Evolutionary conservation across 2,113 vertebrate species (phyloP).

Genomic region (Boulengeromyrus knoepffleri): DNA sequence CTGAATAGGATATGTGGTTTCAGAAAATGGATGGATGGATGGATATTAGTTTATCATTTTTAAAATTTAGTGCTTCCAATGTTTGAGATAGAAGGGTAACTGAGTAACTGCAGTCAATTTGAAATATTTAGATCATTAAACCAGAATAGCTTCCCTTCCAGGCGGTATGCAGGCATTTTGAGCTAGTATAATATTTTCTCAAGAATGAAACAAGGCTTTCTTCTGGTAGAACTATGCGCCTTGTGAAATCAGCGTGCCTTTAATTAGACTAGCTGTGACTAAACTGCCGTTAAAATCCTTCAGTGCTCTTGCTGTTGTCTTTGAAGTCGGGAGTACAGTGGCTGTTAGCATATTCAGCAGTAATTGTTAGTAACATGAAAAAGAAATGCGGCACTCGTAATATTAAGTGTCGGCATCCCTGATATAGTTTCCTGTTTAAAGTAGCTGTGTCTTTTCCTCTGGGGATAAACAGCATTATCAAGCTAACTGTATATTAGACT

Average conservation of each 20-base stretch:
- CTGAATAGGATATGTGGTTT: no score
- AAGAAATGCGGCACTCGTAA: constrained; percentile 26
- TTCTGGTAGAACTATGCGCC: constrained; percentile 44
- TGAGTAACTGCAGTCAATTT: not conserved
- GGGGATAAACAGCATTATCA: constrained; percentile 13
- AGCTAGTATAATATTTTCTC: constrained; percentile 4
- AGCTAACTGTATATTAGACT: constrained; percentile 11
- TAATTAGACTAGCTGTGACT: constrained; percentile 70
- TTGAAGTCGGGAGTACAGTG: constrained; percentile 20
- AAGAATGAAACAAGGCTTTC: constrained; percentile 35
- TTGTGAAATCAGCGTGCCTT: constrained; percentile 58
- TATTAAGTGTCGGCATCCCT: constrained; percentile 27
- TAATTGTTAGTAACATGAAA: constrained; percentile 19
- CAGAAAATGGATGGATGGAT: no score
- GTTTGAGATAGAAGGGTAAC: not conserved
- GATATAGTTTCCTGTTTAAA: constrained; percentile 7
- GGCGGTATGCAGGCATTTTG: not conserved
- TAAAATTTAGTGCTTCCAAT: not conserved
- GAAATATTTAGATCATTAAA: constrained; percentile 16
- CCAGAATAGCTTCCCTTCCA: not conserved
- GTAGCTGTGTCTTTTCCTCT: constrained; percentile 21
- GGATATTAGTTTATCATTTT: not conserved
- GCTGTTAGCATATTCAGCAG: constrained; percentile 17
- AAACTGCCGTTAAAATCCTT: constrained; percentile 70
- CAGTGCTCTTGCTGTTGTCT: constrained; percentile 22